A percentile compares a stretch with the other conserved stretches of the same genome.
Evolutionary conservation across 2,888 invertebrate genomes (phyloP).

Genomic region (Diaphora mendica): DNA sequence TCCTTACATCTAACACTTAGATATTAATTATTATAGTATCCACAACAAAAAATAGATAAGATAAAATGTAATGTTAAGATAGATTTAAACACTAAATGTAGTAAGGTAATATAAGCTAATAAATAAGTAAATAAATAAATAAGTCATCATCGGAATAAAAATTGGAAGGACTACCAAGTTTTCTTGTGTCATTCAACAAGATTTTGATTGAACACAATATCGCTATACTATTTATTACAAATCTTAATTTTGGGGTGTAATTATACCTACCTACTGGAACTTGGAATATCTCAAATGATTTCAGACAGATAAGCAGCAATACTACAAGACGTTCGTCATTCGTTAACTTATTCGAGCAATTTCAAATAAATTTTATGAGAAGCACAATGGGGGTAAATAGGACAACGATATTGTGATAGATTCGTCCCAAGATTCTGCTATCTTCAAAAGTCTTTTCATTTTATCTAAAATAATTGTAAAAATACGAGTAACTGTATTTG

Average conservation of each 20-base stretch:
- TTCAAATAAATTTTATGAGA: background rate
- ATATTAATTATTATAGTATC: no score
- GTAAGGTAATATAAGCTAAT: no score
- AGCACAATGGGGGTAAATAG: background rate
- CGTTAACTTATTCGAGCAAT: background rate
- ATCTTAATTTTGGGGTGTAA: background rate
- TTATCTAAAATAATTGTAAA: background rate
- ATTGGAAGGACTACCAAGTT: slow-evolving; percentile 57
- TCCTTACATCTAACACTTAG: no score
- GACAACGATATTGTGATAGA: slow-evolving; percentile 8
- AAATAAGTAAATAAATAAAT: no score
- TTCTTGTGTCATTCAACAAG: slow-evolving; percentile 51
- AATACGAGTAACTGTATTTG: background rate
- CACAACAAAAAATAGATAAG: no score
- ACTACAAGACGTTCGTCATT: background rate
- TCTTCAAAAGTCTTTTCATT: background rate
- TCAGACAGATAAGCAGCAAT: background rate
- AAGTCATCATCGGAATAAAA: no score
- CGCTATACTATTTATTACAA: background rate
- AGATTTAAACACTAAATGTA: no score
- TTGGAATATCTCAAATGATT: background rate
- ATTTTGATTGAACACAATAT: slow-evolving; percentile 52
- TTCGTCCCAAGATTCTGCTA: slow-evolving; percentile 11
- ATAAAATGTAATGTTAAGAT: no score
- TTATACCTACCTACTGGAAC: background rate